Evolutionary conservation across 2,113 vertebrate species (phyloP).

Genomic region (Rattus rattus): DNA sequence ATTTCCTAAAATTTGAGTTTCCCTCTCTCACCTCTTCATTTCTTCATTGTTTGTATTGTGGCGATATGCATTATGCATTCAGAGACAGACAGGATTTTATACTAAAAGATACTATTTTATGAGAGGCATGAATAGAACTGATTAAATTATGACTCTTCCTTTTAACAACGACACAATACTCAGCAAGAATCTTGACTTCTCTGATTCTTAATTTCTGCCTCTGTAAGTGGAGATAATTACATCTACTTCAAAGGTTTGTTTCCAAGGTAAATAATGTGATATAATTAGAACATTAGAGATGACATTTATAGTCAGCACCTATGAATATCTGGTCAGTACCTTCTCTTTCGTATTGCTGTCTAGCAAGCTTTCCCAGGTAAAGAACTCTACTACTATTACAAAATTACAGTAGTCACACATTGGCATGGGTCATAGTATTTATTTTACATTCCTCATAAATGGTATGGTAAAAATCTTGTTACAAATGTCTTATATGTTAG

Average conservation of each 20-base stretch:
- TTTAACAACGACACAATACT: neutral
- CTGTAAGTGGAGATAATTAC: conserved; percentile 40
- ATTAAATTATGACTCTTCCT: conserved; percentile 47
- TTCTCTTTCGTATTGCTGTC: neutral
- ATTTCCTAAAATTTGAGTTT: neutral
- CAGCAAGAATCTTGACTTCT: conserved; percentile 30
- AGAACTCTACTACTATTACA: neutral
- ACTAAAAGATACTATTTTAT: conserved; percentile 9
- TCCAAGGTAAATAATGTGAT: conserved; percentile 27
- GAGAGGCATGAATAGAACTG: conserved; percentile 13
- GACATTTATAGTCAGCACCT: neutral
- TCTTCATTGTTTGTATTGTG: neutral
- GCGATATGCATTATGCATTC: neutral
- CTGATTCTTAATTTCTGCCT: conserved; percentile 41
- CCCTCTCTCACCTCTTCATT: neutral
- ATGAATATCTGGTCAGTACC: neutral
- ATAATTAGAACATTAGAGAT: conserved; percentile 40
- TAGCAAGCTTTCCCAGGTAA: neutral
- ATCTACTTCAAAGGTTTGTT: neutral
- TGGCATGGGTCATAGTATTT: conserved; percentile 28
- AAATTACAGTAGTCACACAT: neutral
- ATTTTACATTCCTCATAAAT: conserved; percentile 48
- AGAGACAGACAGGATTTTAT: neutral
- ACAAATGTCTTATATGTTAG: conserved; percentile 55
- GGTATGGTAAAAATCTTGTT: conserved; percentile 46